These are phyloP conservation scores for Pipistrellus pygmaeus DNA, from an alignment of 2,797 vertebrate species.

Conservation along the genomic window DNA sequence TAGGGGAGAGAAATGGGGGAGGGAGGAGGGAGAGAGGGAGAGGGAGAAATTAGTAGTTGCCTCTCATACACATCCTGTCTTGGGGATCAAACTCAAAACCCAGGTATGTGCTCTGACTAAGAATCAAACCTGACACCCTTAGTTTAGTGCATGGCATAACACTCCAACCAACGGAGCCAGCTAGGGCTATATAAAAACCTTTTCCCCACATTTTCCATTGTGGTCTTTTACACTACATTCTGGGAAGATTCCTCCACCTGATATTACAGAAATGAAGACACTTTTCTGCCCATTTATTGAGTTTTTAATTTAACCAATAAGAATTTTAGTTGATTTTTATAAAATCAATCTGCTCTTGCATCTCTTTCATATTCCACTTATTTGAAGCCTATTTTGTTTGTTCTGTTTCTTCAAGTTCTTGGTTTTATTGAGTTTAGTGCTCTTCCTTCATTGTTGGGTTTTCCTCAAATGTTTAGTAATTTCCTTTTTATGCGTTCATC, in stretches of 20 bases:
- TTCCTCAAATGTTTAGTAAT: not conserved
- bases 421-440: not conserved
- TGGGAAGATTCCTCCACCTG: not conserved
- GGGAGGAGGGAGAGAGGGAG: too few species aligned
- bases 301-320: constrained; percentile 15
- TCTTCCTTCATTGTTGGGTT: not conserved
- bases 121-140: not conserved
- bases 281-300: not conserved
- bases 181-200: not conserved
- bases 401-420: constrained; percentile 11
- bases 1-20: too few species aligned
- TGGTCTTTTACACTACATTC: not conserved
- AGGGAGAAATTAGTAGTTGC: not conserved
- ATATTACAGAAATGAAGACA: constrained; percentile 3
- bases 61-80: not conserved
- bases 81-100: not conserved
- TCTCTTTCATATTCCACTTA: not conserved
- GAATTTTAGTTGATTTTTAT: constrained; percentile 39
- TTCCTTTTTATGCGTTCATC: not conserved
- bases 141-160: not conserved
- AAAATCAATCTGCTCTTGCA: not conserved
- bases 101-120: not conserved
- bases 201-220: not conserved
- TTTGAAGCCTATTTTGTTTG: not conserved
- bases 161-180: not conserved